These are phyloP conservation scores for Pao palembangensis DNA, from an alignment of 2,113 vertebrate genomes.

Conservation along the genomic window DNA sequence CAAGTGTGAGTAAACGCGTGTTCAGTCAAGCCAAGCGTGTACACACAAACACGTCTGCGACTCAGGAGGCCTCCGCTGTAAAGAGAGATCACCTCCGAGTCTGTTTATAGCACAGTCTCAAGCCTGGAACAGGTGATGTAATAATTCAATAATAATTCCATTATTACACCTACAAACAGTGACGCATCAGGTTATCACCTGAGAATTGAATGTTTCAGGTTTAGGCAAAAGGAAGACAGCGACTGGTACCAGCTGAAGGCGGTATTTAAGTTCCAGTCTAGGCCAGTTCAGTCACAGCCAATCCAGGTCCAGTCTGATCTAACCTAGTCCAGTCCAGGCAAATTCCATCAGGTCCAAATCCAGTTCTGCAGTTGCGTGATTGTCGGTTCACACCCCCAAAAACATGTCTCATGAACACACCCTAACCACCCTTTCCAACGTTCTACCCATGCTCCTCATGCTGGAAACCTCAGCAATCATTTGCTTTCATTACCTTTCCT, in stretches of 20 bases:
- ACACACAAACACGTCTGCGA: neutral
- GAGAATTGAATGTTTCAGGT: constrained; percentile 45
- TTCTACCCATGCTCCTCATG: constrained; percentile 39
- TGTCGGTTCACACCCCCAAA: too few relatives aligned
- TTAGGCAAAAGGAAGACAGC: constrained; percentile 31
- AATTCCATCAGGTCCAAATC: too few relatives aligned
- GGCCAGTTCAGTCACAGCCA: too few relatives aligned
- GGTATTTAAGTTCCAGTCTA: too few relatives aligned
- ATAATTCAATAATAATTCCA: too few relatives aligned
- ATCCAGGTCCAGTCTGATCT: too few relatives aligned
- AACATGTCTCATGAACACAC: too few relatives aligned
- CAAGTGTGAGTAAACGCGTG: constrained; percentile 32
- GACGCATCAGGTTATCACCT: neutral
- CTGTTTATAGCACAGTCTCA: constrained; percentile 42
- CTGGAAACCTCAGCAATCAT: constrained; percentile 4
- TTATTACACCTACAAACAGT: too few relatives aligned
- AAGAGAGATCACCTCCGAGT: constrained; percentile 25
- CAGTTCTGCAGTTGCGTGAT: too few relatives aligned
- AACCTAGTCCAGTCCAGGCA: too few relatives aligned
- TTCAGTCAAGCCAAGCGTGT: constrained; percentile 33
- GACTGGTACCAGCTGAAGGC: too few relatives aligned
- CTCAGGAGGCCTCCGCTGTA: constrained; percentile 5
- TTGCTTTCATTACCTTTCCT: too few relatives aligned
- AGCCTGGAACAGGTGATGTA: neutral
- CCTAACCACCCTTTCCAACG: neutral